A percentile compares a stretch with the other conserved stretches of the same genome.
Evolutionary conservation across 2,888 invertebrate species (phyloP).

Genomic region (Morpho achilles): DNA sequence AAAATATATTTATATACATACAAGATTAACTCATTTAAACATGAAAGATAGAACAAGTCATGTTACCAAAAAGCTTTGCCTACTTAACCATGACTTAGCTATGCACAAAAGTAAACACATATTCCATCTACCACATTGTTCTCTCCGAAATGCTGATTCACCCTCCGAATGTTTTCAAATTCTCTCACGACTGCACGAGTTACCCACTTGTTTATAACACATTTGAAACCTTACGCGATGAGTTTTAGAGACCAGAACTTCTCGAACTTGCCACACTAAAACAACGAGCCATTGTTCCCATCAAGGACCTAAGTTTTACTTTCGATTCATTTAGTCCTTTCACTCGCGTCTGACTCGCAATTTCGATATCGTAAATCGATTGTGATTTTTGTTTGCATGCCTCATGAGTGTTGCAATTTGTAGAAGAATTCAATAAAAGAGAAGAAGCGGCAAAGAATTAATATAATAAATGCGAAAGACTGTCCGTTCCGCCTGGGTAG

Average conservation of each 20-base stretch:
- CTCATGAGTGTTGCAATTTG: too few species aligned
- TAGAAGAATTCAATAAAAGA: too few species aligned
- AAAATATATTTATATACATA: too few species aligned
- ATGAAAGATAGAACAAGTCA: too few species aligned
- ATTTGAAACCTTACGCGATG: conserved; percentile 7
- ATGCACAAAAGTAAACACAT: conserved; percentile 10
- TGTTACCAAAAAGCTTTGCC: too few species aligned
- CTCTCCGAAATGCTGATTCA: conserved; percentile 31
- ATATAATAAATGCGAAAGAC: background rate
- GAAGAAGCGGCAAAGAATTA: too few species aligned
- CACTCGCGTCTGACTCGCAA: conserved; percentile 24
- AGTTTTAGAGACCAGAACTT: background rate
- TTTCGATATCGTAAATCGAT: conserved; percentile 14
- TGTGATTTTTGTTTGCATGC: conserved; percentile 1
- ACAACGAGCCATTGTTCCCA: conserved; percentile 24
- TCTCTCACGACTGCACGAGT: conserved; percentile 32
- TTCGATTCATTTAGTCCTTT: conserved; percentile 24
- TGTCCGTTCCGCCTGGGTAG: background rate
- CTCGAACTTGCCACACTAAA: conserved; percentile 10
- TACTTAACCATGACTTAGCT: background rate
- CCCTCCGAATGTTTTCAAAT: conserved; percentile 33
- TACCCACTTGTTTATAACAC: background rate
- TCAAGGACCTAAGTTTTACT: conserved; percentile 28
- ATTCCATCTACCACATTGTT: conserved; percentile 27
- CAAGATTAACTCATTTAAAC: too few species aligned